A percentile compares a stretch with the other conserved stretches of the same genome.
Conservation (phyloP, 2,888 invertebrate species). For the Dyspetes luteomarginatus region DNA sequence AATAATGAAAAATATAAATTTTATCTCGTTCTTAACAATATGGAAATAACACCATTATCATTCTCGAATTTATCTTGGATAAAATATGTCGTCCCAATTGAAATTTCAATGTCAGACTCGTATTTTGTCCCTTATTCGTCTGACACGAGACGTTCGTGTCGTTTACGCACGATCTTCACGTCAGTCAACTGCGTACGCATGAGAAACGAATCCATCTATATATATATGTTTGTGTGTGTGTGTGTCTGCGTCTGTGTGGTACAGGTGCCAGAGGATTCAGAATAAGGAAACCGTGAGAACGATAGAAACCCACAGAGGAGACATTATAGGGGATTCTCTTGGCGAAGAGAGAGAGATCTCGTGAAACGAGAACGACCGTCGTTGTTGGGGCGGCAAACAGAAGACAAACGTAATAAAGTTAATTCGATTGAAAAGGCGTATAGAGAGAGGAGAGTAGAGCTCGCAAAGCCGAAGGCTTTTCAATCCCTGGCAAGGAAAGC, state of each 20-base stretch:
- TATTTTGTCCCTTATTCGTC: constrained; percentile 19
- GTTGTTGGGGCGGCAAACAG: constrained; percentile 79
- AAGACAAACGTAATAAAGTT: constrained; percentile 82
- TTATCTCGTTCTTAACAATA: not conserved
- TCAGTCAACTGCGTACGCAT: constrained; percentile 44
- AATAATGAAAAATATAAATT: not conserved
- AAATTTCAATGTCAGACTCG: not conserved
- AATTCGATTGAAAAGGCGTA: constrained; percentile 77
- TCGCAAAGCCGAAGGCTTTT: constrained; percentile 54
- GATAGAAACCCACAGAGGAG: constrained; percentile 54
- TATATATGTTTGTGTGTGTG: not conserved
- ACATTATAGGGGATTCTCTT: constrained; percentile 58
- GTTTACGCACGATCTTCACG: constrained; percentile 42
- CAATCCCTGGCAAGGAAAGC: constrained; percentile 53
- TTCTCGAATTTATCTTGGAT: no score
- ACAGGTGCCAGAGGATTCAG: constrained; percentile 49
- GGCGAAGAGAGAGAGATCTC: constrained; percentile 54
- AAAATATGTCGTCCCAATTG: no score
- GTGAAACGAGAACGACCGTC: constrained; percentile 68
- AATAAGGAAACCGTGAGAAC: constrained; percentile 54
- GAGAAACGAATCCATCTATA: constrained; percentile 38
- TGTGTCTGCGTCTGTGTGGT: not conserved
- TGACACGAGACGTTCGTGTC: constrained; percentile 36
- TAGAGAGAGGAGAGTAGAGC: constrained; percentile 7
- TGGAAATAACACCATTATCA: no score